phyloP scores from a whole-genome alignment of 2,113 vertebrate species.

The Rhineura floridana region DNA sequence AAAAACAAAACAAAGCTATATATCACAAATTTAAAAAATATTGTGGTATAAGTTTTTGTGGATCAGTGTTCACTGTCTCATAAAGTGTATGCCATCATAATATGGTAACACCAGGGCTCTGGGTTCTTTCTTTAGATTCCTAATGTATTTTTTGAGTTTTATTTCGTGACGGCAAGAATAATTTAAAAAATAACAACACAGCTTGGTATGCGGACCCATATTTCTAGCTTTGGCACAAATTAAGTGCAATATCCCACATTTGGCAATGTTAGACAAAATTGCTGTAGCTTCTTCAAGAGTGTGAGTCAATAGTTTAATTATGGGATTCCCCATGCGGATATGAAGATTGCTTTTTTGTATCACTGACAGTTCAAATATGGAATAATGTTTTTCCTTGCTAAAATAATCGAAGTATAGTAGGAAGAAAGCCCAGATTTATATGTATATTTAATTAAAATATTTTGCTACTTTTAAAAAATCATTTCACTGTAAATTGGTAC shows the following conservation, averaged over 20 bases:
- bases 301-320: background rate
- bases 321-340: background rate
- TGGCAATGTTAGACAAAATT: background rate
- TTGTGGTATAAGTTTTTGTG: background rate
- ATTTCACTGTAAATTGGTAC: background rate
- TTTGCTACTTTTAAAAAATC: background rate
- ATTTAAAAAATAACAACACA: constrained; percentile 24
- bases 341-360: background rate
- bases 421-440: background rate
- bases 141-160: background rate
- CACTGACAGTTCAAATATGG: constrained; percentile 14
- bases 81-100: background rate
- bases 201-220: constrained; percentile 11
- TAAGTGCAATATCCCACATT: constrained; percentile 25
- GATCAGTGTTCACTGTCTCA: background rate
- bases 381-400: constrained; percentile 17
- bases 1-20: too few species aligned
- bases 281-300: constrained; percentile 20
- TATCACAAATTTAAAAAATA: background rate
- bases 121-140: constrained; percentile 29
- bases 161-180: background rate
- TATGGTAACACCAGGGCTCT: background rate
- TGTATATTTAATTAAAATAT: background rate
- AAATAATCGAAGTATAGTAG: constrained; percentile 4
- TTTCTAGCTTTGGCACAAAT: constrained; percentile 9